Evolutionary conservation across 1,140 invertebrate species (phyloP), one percentile per base, ranked within the genome.

Genomic region (Nylanderia fulva): DNA sequence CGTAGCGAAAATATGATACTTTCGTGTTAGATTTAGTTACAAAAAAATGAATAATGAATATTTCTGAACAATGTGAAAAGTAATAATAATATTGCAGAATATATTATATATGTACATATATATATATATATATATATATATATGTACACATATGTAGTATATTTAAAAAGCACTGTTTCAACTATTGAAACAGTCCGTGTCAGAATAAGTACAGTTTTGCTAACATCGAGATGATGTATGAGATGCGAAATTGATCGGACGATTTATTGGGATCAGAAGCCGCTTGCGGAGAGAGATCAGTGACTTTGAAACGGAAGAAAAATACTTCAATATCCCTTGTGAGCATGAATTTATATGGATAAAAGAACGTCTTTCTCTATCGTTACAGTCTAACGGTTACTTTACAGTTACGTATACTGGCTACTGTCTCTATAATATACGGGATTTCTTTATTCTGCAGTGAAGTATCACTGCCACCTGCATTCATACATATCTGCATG

Each of bases 301-400:
- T 21, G 21, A 66, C 42, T 77, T 36, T n/a, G 13, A 68, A 64
- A 79, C 2, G 29, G 75, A 52, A 68, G 61, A 68, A 68, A 66
- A 52, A 79, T 79, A 52, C 13, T 15, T 68, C 58, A 54, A 79
- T 66, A 77, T 66, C 15, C 27, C 11, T 45, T 13, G 11, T 29
- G 21, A 66, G 42, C 61, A 68, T 33, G 42, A 77, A 77, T 79
- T 79, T 79, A 54, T 79, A 66, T 29, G 61, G n/a, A 33, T 29
- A 66, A n/a, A 68, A 79, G 61, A 79, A 66, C 58, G 42, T 7
- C 42, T 36, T 52, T 79, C 13, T 48, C 27, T 18, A 45, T 74
- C 18, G 42, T 77, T 77, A 77, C n/a, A 27, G 42, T 63, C 61
- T n/a, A 48, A 68, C 29, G 15, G 33, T 15, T 77, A 63, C 29